Conservation (phyloP, 1,140 invertebrate genomes). For the Gonatopus flavifemur region DNA sequence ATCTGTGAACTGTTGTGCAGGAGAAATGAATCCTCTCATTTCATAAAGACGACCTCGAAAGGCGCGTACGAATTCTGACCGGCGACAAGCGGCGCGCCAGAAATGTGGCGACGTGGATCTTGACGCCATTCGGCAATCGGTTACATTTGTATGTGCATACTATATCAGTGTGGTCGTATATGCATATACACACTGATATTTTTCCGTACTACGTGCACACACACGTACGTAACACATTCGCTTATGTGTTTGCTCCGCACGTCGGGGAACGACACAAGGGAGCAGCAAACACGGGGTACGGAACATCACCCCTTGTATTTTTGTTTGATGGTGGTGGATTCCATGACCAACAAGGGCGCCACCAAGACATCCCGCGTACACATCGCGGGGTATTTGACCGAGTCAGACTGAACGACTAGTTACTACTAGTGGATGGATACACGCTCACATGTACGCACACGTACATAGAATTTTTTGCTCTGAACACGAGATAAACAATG, state of each 20-base stretch:
- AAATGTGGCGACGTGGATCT: constrained; percentile 42
- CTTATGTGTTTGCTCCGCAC: not conserved
- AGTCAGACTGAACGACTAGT: constrained; percentile 24
- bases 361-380: constrained; percentile 7
- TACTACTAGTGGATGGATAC: not conserved
- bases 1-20: too few relatives aligned
- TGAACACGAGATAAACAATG: constrained; percentile 25
- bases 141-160: constrained; percentile 18
- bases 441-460: constrained; percentile 5
- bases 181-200: not conserved
- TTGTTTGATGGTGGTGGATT: not conserved
- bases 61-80: constrained; percentile 38
- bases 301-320: not conserved
- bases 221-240: not conserved
- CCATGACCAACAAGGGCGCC: constrained; percentile 21
- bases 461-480: constrained; percentile 22
- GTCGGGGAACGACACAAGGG: not conserved
- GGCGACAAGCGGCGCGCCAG: constrained; percentile 39
- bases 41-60: constrained; percentile 32
- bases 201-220: not conserved
- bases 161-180: not conserved
- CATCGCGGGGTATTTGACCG: constrained; percentile 31
- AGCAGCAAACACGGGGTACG: not conserved
- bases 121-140: constrained; percentile 42
- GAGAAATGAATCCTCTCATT: too few relatives aligned